Conservation (phyloP, 2,113 vertebrate species). For the Lepidothrix coronata region DNA sequence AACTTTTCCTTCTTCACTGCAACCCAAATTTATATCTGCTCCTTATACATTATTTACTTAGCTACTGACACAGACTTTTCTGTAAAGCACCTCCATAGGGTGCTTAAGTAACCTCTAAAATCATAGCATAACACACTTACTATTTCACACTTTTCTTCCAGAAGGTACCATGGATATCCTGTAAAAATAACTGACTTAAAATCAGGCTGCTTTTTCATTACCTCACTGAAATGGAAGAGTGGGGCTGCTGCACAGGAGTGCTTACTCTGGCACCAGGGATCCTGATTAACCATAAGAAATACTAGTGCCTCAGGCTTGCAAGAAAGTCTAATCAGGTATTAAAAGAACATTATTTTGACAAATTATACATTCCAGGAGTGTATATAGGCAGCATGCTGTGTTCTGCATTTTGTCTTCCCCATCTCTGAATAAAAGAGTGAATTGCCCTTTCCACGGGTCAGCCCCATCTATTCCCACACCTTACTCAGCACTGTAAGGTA, state of each 20-base stretch:
- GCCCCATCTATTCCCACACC: conserved; percentile 20
- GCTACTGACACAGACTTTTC: background rate
- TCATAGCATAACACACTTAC: background rate
- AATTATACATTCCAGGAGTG: conserved; percentile 56
- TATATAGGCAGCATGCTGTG: conserved; percentile 31
- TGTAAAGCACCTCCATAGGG: background rate
- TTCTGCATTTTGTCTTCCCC: conserved; percentile 19
- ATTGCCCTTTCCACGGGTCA: conserved; percentile 52
- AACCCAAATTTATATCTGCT: background rate
- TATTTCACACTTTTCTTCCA: background rate
- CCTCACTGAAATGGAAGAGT: background rate
- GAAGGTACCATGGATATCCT: background rate
- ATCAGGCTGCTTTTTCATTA: background rate
- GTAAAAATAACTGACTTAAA: background rate
- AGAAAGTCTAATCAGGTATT: conserved; percentile 47
- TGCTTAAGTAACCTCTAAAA: background rate
- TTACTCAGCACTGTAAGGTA: background rate
- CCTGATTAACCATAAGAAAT: conserved; percentile 43
- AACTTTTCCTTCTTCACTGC: background rate
- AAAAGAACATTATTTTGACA: conserved; percentile 68
- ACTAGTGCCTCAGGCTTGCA: conserved; percentile 24
- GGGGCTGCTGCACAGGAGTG: background rate
- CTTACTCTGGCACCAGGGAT: background rate
- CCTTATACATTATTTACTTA: background rate
- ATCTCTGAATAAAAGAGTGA: conserved; percentile 32